phyloP scores from a whole-genome alignment of 92 coral and sea anemone species.

The Zoanthus sociatus region DNA sequence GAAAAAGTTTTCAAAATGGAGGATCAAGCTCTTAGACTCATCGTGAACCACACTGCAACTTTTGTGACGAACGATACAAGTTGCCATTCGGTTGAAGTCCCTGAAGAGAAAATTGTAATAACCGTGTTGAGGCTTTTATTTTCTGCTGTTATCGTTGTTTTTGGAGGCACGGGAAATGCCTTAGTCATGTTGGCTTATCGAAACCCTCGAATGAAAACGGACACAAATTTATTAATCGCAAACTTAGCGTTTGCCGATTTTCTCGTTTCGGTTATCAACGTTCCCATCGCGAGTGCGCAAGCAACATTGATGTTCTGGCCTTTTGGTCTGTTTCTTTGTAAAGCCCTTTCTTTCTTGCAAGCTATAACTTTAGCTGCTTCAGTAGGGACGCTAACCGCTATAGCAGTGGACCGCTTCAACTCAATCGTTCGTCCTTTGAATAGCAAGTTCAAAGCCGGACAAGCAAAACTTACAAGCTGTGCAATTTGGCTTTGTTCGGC shows the following conservation, averaged over 20 bases:
- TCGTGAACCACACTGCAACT: neutral
- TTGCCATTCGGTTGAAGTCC: neutral
- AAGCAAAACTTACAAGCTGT: slow-evolving; percentile 73
- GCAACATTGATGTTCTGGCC: slow-evolving; percentile 70
- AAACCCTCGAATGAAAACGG: slow-evolving; percentile 88
- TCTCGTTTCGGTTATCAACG: slow-evolving; percentile 76
- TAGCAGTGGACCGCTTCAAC: slow-evolving; percentile 84
- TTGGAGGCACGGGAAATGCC: slow-evolving; percentile 76
- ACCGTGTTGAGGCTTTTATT: slow-evolving; percentile 47
- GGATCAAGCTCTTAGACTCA: neutral
- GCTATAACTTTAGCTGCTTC: slow-evolving; percentile 78
- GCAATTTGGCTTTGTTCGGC: slow-evolving; percentile 79
- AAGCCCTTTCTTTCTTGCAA: slow-evolving; percentile 64
- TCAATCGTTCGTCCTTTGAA: slow-evolving; percentile 88
- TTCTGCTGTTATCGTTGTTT: slow-evolving; percentile 61
- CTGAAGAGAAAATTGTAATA: slow-evolving; percentile 8
- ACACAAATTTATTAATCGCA: slow-evolving; percentile 87
- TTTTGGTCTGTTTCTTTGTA: slow-evolving; percentile 78
- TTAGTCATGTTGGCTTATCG: slow-evolving; percentile 83
- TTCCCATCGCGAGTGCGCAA: slow-evolving; percentile 69
- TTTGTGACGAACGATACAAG: neutral
- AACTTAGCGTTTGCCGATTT: slow-evolving; percentile 88
- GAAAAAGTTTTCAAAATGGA: neutral
- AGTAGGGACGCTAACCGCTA: slow-evolving; percentile 82
- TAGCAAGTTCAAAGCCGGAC: slow-evolving; percentile 79